Evolutionary conservation across 2,888 invertebrate genomes (phyloP), one percentile per base, ranked within the genome.

Genomic region (Syritta pipiens): DNA sequence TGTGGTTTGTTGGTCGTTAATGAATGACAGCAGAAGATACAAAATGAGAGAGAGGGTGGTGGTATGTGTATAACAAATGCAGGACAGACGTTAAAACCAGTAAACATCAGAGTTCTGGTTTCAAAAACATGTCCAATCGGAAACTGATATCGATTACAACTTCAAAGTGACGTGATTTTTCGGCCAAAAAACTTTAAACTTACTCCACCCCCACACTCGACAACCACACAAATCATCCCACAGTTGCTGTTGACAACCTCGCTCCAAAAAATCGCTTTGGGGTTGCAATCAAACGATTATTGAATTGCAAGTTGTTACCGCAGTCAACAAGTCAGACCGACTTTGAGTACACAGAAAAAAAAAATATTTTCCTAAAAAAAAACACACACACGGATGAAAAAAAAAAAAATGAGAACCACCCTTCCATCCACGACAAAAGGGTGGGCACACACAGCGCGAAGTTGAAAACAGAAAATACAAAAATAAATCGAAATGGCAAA

Each of bases 241-340:
- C 79, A 79, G 72, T 72, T 79, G 79, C 79, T 51, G 79, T 49
- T 79, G 79, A 79, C 72, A 79, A 74, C 74, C 74, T 74, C 57
- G 48, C 68, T 79, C 68, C 74, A 72, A 79, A 79, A 68, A 79
- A 74, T 79, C 72, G 72, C 68, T 74, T 74, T 79, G 79, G 79
- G 79, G 79, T 79, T 74, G 79, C 79, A 74, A 79, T 79, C 72
- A 79, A 79, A 79, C 72, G 79, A 74, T 79, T 79, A 79, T 79
- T 79, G 79, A 79, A 79, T 79, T 79, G 79, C 79, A 74, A 79
- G 79, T 79, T 79, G 79, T 79, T 79, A 79, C 79, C 79, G 46
- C 79, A 79, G 79, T 79, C 79, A 79, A 79, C 79, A 79, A 79
- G 79, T 79, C 79, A 79, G 42, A 44, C 62, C 74, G 62, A 74